phyloP scores from a whole-genome alignment of 2,888 invertebrate species.

The Mystacides longicornis region DNA sequence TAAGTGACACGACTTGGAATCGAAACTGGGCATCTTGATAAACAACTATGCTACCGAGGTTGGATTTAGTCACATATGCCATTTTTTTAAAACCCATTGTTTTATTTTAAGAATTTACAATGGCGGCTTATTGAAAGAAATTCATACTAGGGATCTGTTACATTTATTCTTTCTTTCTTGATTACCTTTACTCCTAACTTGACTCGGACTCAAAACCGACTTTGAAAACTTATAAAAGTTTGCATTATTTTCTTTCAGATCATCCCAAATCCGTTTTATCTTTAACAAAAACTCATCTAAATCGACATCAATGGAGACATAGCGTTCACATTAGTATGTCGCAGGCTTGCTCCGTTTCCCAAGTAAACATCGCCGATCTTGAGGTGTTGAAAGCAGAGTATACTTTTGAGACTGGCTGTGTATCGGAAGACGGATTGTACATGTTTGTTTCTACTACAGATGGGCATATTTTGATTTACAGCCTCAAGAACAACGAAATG shows the following conservation, averaged over 20 bases:
- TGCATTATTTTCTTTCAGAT: slow-evolving; percentile 30
- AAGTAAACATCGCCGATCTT: slow-evolving; percentile 32
- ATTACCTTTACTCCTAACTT: too few species aligned
- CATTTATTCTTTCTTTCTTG: too few species aligned
- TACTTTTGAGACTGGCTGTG: slow-evolving; percentile 37
- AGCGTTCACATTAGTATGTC: not conserved
- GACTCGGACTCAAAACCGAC: too few species aligned
- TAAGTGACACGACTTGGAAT: too few species aligned
- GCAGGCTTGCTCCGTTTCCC: slow-evolving; percentile 21
- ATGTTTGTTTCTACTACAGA: slow-evolving; percentile 44
- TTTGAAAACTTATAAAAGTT: too few species aligned
- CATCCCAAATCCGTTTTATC: slow-evolving; percentile 38
- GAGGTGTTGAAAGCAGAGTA: slow-evolving; percentile 36
- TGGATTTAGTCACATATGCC: too few species aligned
- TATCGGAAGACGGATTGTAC: slow-evolving; percentile 40
- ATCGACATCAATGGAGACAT: slow-evolving; percentile 35
- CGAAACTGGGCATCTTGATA: too few species aligned
- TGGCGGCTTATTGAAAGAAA: too few species aligned
- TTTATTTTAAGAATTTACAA: too few species aligned
- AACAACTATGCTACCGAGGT: too few species aligned
- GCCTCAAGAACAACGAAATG: slow-evolving; percentile 37
- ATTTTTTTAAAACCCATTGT: too few species aligned
- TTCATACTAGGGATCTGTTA: too few species aligned
- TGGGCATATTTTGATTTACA: slow-evolving; percentile 39
- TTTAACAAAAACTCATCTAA: slow-evolving; percentile 37